Conservation (phyloP, 1,140 invertebrate species). For the Drosophila seguyi region DNA sequence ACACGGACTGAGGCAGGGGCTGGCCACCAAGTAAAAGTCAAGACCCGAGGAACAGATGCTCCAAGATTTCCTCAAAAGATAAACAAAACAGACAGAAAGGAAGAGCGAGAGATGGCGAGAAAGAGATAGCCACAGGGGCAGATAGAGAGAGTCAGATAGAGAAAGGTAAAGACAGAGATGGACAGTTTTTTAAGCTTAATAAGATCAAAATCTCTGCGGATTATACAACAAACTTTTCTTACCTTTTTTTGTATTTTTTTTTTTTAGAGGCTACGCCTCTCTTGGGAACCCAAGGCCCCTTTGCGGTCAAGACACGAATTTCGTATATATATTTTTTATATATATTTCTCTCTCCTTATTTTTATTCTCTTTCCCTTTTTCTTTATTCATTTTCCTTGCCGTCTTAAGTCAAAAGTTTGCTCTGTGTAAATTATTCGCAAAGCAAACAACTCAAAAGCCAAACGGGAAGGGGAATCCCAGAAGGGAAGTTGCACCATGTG, state of each 20-base stretch:
- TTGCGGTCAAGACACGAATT: constrained; percentile 67
- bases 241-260: constrained; percentile 43
- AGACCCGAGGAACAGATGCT: constrained; percentile 65
- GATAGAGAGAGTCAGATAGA: constrained; percentile 9
- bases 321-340: constrained; percentile 23
- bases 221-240: constrained; percentile 78
- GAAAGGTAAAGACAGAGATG: constrained; percentile 48
- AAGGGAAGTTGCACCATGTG: constrained; percentile 44
- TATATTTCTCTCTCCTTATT: constrained; percentile 4
- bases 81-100: constrained; percentile 40
- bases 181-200: constrained; percentile 77
- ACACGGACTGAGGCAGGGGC: neutral
- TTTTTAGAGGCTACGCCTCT: constrained; percentile 9
- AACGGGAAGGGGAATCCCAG: constrained; percentile 14
- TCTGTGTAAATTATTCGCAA: constrained; percentile 79
- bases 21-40: constrained; percentile 41
- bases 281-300: constrained; percentile 63
- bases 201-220: constrained; percentile 81
- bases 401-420: constrained; percentile 73
- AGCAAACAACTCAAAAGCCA: constrained; percentile 77
- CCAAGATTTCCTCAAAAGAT: constrained; percentile 69
- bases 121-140: constrained; percentile 17
- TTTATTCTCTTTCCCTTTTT: constrained; percentile 24
- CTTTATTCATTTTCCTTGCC: constrained; percentile 43
- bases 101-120: constrained; percentile 23